These are phyloP conservation scores for Molorchus minor DNA, from an alignment of 2,888 invertebrate species.

Conservation along the genomic window DNA sequence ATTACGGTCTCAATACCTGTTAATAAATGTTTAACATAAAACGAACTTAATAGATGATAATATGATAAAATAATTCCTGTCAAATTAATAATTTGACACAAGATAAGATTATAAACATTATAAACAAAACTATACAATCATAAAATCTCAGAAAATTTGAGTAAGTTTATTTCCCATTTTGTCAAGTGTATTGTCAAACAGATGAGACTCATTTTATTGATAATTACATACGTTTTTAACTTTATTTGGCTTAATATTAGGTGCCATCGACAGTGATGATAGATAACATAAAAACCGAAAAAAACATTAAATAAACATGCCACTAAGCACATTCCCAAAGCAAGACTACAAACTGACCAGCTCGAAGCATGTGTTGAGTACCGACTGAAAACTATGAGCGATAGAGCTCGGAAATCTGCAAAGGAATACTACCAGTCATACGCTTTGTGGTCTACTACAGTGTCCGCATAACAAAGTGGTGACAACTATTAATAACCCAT, in stretches of 20 bases:
- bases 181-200: no score
- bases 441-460: slow-evolving; percentile 34
- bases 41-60: no score
- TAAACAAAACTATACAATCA: no score
- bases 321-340: slow-evolving; percentile 52
- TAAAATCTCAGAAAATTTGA: no score
- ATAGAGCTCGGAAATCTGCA: slow-evolving; percentile 82
- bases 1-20: no score
- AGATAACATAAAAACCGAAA: slow-evolving; percentile 27
- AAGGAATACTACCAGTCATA: slow-evolving; percentile 65
- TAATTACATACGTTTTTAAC: no score
- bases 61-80: no score
- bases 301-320: slow-evolving; percentile 38
- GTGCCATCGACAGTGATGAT: slow-evolving; percentile 11
- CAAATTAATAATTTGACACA: slow-evolving; percentile 22
- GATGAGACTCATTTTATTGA: no score
- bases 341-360: slow-evolving; percentile 62
- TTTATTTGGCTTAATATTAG: slow-evolving; percentile 2
- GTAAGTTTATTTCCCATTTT: no score
- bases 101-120: slow-evolving; percentile 28
- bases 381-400: slow-evolving; percentile 77
- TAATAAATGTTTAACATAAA: no score
- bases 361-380: slow-evolving; percentile 64
- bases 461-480: slow-evolving; percentile 15
- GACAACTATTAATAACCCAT: slow-evolving; percentile 1